Conservation (phyloP, 2,113 vertebrate genomes). For the Leucosticte australis region DNA sequence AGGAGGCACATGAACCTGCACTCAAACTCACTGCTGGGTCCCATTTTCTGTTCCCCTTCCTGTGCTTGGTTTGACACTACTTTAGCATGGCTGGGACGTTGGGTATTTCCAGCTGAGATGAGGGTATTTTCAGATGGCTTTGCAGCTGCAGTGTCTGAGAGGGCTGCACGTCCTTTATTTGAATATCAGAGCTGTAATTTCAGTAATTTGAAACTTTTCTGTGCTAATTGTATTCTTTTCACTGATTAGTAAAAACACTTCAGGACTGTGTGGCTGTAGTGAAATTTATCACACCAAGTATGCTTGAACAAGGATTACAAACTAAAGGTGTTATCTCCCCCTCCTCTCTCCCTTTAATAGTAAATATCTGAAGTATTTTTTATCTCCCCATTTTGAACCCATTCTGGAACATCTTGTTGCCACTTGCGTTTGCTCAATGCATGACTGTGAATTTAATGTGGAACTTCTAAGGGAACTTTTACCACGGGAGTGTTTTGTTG, state of each 20-base stretch:
- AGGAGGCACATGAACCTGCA: not conserved
- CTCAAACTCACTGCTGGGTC: not conserved
- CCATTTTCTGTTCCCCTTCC: not conserved
- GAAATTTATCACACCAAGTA: not conserved
- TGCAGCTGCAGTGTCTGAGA: not conserved
- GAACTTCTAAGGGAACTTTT: not conserved
- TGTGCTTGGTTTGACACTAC: not conserved
- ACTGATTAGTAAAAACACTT: not conserved
- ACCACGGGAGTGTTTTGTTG: not conserved
- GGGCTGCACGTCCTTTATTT: not conserved
- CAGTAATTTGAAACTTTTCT: not conserved
- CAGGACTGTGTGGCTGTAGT: not conserved
- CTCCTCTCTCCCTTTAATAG: not conserved
- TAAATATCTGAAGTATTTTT: not conserved
- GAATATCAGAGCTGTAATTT: not conserved
- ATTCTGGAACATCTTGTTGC: not conserved
- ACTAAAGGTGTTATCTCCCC: not conserved
- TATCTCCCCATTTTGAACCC: not conserved
- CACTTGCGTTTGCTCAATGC: not conserved
- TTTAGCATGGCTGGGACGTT: not conserved
- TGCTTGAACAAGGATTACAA: not conserved
- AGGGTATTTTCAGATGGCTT: slow-evolving; percentile 1
- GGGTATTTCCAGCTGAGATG: slow-evolving; percentile 1
- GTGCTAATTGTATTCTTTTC: not conserved
- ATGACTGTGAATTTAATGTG: not conserved